Evolutionary conservation across 2,797 vertebrate species (phyloP).

Genomic region (Bradypus variegatus): DNA sequence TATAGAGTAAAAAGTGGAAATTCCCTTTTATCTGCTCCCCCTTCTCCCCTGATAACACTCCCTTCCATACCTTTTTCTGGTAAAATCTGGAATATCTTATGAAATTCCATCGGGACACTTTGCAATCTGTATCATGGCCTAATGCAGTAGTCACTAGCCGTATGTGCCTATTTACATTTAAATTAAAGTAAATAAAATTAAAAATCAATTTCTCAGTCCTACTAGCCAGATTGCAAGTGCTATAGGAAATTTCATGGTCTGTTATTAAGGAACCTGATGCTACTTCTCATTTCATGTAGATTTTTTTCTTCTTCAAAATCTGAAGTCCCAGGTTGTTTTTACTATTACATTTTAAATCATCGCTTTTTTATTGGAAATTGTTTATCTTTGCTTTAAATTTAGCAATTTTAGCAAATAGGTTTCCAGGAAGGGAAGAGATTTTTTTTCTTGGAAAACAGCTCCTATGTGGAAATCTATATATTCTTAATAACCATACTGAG

Average conservation of each 20-base stretch:
- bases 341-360: neutral
- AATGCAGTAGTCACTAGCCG: neutral
- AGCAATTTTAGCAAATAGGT: neutral
- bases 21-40: neutral
- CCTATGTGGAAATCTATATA: neutral
- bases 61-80: neutral
- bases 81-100: neutral
- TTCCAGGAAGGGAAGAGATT: neutral
- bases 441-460: neutral
- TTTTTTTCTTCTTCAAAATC: constrained; percentile 11
- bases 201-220: neutral
- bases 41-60: neutral
- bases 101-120: neutral
- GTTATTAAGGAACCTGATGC: neutral
- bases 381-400: constrained; percentile 12
- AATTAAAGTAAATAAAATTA: constrained; percentile 20
- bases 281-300: neutral
- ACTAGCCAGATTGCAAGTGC: neutral
- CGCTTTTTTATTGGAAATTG: neutral
- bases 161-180: neutral
- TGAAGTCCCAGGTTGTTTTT: neutral
- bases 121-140: neutral
- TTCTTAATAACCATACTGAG: neutral
- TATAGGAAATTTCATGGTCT: neutral
- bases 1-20: neutral